Evolutionary conservation across 2,113 vertebrate species (phyloP), one percentile per base, ranked within the genome.

Genomic region (Hydrochoerus hydrochaeris): DNA sequence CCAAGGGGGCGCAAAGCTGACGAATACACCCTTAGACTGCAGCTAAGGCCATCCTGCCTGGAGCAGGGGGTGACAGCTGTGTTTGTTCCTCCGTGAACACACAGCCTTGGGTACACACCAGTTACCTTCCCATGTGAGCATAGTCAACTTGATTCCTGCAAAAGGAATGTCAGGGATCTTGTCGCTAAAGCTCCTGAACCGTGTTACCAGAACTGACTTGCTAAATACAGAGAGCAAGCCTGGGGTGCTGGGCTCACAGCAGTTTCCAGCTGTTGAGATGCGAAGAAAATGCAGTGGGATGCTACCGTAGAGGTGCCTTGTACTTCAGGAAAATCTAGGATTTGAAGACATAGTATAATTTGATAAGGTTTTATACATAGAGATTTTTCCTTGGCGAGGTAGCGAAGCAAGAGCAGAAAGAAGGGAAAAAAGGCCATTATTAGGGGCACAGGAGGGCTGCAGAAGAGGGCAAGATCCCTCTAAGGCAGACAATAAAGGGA

Each of bases 51-150:
- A 0, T 35, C 91, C 83, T 41, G n/a, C 67, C n/a, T 52, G 85
- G 91, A 4, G 41, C 46, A n/a, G 78, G 65, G 82, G 75, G 82
- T 19, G 58, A 77, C 85, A 88, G 82, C 49, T 95, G 93, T 78
- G 67, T 73, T 16, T 57, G 54, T 77, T 81, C 9, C 65, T 88
- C 63, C 82, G 49, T 52, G 83, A 88, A 57, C 78, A 73, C 78
- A 10, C 77, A 73, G 26, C 87, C 88, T 22, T 30, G 38, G 38
- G 81, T 78, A 9, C 35, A 71, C 38, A 90, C 87, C 73, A 78
- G 65, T 44, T 85, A 52, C 85, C 62, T 69, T 49, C 54, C 58
- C 52, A 54, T 78, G 54, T 81, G 71, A 93, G 30, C 32, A 7
- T 49, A 85, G 0, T 62, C 81, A 46, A 65, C 46, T 38, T 86